A percentile compares a stretch with the other conserved stretches of the same genome.
Conservation (phyloP, 1,140 invertebrate species). For the Pogonomyrmex barbatus region DNA sequence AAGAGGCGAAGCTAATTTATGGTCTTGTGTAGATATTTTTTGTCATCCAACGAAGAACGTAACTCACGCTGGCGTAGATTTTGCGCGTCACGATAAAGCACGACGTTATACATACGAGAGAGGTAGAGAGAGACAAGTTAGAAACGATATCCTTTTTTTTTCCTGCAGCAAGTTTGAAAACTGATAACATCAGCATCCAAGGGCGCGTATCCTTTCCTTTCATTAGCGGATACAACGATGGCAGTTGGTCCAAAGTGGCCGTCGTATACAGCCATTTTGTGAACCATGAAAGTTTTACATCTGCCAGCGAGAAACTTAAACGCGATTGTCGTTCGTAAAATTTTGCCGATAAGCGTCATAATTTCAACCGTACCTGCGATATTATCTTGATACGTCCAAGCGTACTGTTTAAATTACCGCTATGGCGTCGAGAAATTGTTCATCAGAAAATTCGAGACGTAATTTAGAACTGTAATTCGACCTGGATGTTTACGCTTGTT, state of each 20-base stretch:
- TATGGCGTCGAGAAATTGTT: background rate
- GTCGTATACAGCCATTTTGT: background rate
- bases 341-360: conserved; percentile 30
- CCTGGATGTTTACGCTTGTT: background rate
- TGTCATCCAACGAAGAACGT: background rate
- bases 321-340: conserved; percentile 29
- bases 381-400: background rate
- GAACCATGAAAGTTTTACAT: conserved; percentile 8
- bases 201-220: background rate
- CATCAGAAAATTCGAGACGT: conserved; percentile 23
- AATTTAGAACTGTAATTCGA: background rate
- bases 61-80: background rate
- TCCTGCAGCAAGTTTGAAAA: background rate
- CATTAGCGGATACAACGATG: background rate
- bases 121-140: background rate
- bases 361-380: background rate
- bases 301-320: conserved; percentile 11
- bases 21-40: background rate
- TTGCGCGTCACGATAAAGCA: background rate
- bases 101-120: background rate
- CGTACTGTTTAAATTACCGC: background rate
- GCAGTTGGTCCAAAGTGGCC: background rate
- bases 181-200: background rate
- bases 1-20: conserved; percentile 4
- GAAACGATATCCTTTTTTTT: background rate